Base-by-base conservation (phyloP, 2,797 vertebrate genomes). In the Hippopotamyrus pictus region DNA sequence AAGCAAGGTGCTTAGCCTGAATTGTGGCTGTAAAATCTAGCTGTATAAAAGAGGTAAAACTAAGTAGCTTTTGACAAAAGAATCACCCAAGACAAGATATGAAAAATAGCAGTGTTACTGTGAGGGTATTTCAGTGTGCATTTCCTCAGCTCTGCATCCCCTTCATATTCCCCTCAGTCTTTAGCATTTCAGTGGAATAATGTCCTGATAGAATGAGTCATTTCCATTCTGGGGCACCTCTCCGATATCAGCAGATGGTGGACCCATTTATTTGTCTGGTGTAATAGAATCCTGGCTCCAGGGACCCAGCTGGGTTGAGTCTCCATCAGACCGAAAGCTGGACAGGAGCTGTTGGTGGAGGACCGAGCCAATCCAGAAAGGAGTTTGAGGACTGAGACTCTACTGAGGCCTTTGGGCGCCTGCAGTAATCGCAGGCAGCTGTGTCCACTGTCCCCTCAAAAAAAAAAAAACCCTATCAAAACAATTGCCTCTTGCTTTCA, bases 401-500 rank as follows among this genome's bases (percentile, higher is more conserved):
- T 33, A 54, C 14, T 1, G 41, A 89, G 54, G 84, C 9, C 69
- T 29, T 65, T 25, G 25, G 25, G 25, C 1, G 62, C 25, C 25
- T 82, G 29, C 88, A 86, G 59, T 50, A 62, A 62, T 11, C 7
- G 5, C 46, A 82, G 44, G 8, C 46, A 76, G 37, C 65, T 83
- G 65, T 88, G 88, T 76, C 69, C 25, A 33, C 76, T 59, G 17
- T 57, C 89, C 86, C 84, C 88, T 65, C 88, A 44, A 65, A 79
- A 90, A 41, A 37, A 33, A 88, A 51, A 76, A 59, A 29, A 84
- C 83, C 65, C 86, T 86, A 85, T 90, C 88, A 89, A 88, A 91
- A 91, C 89, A 90, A 91, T 87, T 62, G 7, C 22, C 29, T 69
- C 69, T 84, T 59, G 69, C 62, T 87, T 90, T 41, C 83, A 88